Conservation (phyloP, 64 coral and sea anemone species). For the Montipora sp. region DNA sequence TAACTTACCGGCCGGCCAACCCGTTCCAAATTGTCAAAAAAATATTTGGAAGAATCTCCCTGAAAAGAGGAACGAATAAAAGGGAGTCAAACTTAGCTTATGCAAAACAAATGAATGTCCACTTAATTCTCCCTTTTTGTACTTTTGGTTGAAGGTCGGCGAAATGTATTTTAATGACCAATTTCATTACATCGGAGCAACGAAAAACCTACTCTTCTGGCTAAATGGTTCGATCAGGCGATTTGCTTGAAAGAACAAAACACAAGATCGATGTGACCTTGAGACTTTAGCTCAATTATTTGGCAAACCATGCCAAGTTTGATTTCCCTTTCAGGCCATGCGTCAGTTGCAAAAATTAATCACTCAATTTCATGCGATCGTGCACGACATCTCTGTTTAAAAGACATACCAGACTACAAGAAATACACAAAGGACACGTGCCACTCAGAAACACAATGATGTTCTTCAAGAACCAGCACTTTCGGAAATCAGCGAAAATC, state of each 20-base stretch:
- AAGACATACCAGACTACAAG: neutral
- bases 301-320: neutral
- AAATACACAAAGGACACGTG: neutral
- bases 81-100: slow-evolving; percentile 12
- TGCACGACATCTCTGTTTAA: neutral
- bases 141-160: neutral
- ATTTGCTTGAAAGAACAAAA: neutral
- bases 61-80: slow-evolving; percentile 58
- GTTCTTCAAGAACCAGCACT: neutral
- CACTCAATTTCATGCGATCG: too few species aligned
- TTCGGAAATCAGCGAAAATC: slow-evolving; percentile 24
- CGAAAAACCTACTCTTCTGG: neutral
- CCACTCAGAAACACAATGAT: slow-evolving; percentile 4
- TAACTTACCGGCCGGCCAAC: slow-evolving; percentile 93
- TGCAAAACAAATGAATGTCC: neutral
- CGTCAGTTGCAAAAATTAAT: too few species aligned
- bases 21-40: slow-evolving; percentile 94
- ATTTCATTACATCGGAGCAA: neutral
- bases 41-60: slow-evolving; percentile 99
- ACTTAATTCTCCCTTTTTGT: neutral
- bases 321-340: neutral
- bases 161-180: neutral
- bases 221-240: neutral
- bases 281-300: slow-evolving; percentile 18
- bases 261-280: slow-evolving; percentile 12